These are phyloP conservation scores for Tetramorium simillimum DNA, from an alignment of 1,140 invertebrate species.

Conservation along the genomic window DNA sequence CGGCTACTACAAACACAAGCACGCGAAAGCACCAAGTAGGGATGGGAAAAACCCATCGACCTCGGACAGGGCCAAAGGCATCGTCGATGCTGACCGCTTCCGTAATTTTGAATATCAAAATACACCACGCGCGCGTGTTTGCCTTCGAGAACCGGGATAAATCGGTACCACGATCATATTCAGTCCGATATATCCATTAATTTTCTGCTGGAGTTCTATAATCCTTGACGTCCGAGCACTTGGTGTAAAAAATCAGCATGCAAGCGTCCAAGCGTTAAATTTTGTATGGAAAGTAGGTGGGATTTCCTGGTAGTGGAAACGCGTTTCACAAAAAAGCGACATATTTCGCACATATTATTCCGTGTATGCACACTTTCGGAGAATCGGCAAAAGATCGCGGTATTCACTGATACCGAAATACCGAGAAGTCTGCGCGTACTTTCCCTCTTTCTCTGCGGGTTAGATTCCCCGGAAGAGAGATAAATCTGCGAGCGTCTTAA, in stretches of 20 bases:
- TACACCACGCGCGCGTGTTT: neutral
- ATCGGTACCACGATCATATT: neutral
- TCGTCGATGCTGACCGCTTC: constrained; percentile 5
- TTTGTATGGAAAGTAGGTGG: neutral
- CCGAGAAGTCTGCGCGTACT: constrained; percentile 26
- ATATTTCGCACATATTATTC: neutral
- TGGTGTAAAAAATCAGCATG: neutral
- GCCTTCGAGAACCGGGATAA: neutral
- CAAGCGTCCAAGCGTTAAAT: neutral
- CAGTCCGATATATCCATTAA: neutral
- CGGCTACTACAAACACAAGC: neutral
- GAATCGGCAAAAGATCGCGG: neutral
- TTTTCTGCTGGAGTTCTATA: neutral
- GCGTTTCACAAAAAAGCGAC: neutral
- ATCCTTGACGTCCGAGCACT: neutral
- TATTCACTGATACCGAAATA: constrained; percentile 55
- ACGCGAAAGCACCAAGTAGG: constrained; percentile 40
- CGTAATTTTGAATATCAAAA: neutral
- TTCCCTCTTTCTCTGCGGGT: constrained; percentile 12
- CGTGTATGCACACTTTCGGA: neutral
- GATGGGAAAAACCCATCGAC: constrained; percentile 74
- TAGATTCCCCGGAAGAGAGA: constrained; percentile 65
- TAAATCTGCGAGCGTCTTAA: constrained; percentile 56
- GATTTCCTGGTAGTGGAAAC: neutral
- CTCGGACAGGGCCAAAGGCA: constrained; percentile 58